Evolutionary conservation across 2,797 vertebrate species (phyloP), one percentile per base, ranked within the genome.

Genomic region (Enteromius mattozi): DNA sequence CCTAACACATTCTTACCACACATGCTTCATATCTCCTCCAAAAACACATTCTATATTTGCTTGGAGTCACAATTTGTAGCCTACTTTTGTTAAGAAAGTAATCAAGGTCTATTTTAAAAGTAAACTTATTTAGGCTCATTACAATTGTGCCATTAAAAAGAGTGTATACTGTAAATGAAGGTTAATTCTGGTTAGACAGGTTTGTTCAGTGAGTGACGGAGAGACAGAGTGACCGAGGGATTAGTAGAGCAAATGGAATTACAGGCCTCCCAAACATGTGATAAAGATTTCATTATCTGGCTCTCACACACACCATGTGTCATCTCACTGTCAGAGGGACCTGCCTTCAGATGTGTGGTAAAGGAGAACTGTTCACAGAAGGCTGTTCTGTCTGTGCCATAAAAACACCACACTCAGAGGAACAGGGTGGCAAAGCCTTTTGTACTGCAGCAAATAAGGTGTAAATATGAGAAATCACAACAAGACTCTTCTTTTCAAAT

Each of bases 241-340:
- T 91, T 91, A 87, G 85, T 56, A 81, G 77, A 90, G 90, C 84
- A 89, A 89, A 89, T 88, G 88, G 86, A 89, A 90, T 89, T 89
- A 89, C 83, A 86, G 86, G 84, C 84, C 69, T 76, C 87, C 85
- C 85, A 85, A 90, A 88, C 86, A 85, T 78, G 84, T 88, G 91
- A 90, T 88, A 88, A 90, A 88, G 85, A 91, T 92, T 89, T 90
- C 85, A 90, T 90, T 89, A 90, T 91, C 89, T 88, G 75, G 17
- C 61, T 88, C 56, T 78, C 33, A 68, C 86, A 86, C 86, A 69
- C 77, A 7, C 78, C 77, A 56, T 81, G 75, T 85, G 79, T 86
- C 82, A 81, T 87, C 87, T 74, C 81, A 85, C 86, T 85, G 82
- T 84, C 72, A 79, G 68, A 72, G 66, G 81, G 70, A 21, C 16